Evolutionary conservation across 2,888 invertebrate genomes (phyloP).

Genomic region (Alloscopus bannaensis): DNA sequence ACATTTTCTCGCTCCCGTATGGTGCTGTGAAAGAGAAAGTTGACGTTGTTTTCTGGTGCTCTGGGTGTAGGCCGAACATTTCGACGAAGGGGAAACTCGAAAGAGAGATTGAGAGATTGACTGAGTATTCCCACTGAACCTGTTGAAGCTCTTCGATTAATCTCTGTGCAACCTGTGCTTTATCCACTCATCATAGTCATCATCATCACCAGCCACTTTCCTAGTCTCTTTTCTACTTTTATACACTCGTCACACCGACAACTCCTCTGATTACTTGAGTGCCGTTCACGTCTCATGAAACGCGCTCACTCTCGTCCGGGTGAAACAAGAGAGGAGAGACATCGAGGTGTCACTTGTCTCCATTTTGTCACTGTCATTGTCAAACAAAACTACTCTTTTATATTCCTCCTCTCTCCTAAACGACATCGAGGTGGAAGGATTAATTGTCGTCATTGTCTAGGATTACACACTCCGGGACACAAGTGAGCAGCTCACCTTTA

Average conservation of each 20-base stretch:
- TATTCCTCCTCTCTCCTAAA: not conserved
- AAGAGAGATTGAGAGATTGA: constrained; percentile 8
- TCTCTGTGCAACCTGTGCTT: constrained; percentile 34
- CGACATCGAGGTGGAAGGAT: too few species aligned
- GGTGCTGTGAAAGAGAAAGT: too few species aligned
- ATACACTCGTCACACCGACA: constrained; percentile 5
- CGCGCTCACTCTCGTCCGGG: too few species aligned
- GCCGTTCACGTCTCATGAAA: constrained; percentile 12
- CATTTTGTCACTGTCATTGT: constrained; percentile 34
- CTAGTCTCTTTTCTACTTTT: not conserved
- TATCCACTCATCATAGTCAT: constrained; percentile 31
- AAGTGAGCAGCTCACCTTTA: too few species aligned
- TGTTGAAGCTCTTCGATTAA: constrained; percentile 44
- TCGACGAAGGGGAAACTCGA: too few species aligned
- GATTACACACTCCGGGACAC: too few species aligned
- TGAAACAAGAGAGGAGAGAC: not conserved
- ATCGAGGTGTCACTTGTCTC: not conserved
- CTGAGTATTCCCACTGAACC: constrained; percentile 26
- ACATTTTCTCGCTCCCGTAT: too few species aligned
- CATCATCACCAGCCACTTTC: constrained; percentile 2
- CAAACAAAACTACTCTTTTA: constrained; percentile 7
- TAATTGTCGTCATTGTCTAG: too few species aligned
- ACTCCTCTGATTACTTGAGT: constrained; percentile 23
- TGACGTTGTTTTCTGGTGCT: not conserved
- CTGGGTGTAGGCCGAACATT: not conserved